Evolutionary conservation across 2,113 vertebrate species (phyloP).

Genomic region (Mixornis gularis): DNA sequence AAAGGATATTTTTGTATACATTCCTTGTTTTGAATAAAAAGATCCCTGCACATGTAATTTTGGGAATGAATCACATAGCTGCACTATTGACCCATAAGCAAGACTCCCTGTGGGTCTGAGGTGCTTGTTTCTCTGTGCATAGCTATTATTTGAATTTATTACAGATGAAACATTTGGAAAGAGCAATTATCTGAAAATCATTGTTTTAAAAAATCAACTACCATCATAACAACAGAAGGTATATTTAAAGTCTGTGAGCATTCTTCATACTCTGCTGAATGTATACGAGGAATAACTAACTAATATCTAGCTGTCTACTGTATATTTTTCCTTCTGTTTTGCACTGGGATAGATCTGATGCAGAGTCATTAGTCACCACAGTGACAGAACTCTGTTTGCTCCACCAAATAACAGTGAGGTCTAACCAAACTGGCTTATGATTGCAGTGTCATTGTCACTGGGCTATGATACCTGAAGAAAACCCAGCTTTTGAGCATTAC

Average conservation of each 20-base stretch:
- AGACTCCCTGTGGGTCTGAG: neutral
- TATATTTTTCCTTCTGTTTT: neutral
- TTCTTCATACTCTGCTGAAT: neutral
- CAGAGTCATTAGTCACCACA: neutral
- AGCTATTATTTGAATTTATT: neutral
- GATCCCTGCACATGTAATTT: neutral
- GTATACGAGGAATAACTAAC: neutral
- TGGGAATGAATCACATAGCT: neutral
- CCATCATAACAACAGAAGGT: neutral
- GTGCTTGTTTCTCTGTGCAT: neutral
- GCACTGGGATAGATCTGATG: neutral
- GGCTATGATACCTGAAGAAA: neutral
- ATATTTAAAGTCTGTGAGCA: neutral
- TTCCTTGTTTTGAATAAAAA: neutral
- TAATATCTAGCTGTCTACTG: neutral
- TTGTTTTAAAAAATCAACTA: neutral
- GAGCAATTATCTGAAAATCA: neutral
- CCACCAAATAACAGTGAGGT: neutral
- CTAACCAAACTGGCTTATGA: neutral
- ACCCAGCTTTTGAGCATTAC: neutral
- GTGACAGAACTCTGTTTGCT: neutral
- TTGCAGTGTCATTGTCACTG: neutral
- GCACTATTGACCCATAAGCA: neutral
- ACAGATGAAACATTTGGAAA: neutral
- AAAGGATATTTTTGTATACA: neutral